Evolutionary conservation across 2,797 vertebrate genomes (phyloP).

Genomic region (Prunella strophiata): DNA sequence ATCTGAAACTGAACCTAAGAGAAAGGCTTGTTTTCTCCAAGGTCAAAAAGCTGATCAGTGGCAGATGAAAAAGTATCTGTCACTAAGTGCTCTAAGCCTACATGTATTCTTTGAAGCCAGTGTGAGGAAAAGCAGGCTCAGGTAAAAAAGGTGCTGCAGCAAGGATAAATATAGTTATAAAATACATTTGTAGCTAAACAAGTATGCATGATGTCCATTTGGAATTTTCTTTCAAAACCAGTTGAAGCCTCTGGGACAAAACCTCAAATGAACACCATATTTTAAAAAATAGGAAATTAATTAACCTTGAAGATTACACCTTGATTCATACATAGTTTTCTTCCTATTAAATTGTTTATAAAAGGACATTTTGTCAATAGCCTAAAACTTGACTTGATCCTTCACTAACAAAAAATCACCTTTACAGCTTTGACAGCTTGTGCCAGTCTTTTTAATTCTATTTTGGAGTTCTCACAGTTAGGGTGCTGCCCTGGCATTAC

Average conservation of each 20-base stretch:
- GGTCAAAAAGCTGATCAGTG: background rate
- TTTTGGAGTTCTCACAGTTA: background rate
- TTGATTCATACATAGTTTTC: background rate
- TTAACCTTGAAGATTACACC: background rate
- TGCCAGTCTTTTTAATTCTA: background rate
- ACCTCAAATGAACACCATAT: rapidly evolving
- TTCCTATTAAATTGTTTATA: background rate
- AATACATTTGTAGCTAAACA: background rate
- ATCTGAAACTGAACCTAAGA: background rate
- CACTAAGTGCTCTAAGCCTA: background rate
- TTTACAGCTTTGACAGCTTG: background rate
- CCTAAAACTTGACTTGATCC: background rate
- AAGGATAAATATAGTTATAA: background rate
- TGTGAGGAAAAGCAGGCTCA: background rate
- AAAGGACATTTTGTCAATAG: background rate
- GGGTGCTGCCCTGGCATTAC: background rate
- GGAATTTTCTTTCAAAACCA: background rate
- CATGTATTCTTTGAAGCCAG: background rate
- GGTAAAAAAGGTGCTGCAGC: background rate
- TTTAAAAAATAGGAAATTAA: background rate
- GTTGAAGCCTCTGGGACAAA: background rate
- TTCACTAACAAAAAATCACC: background rate
- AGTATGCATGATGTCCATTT: background rate
- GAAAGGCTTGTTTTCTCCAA: background rate
- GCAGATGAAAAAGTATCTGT: background rate